phyloP scores from a whole-genome alignment of 2,113 vertebrate species.

The Heterotilapia buettikoferi region DNA sequence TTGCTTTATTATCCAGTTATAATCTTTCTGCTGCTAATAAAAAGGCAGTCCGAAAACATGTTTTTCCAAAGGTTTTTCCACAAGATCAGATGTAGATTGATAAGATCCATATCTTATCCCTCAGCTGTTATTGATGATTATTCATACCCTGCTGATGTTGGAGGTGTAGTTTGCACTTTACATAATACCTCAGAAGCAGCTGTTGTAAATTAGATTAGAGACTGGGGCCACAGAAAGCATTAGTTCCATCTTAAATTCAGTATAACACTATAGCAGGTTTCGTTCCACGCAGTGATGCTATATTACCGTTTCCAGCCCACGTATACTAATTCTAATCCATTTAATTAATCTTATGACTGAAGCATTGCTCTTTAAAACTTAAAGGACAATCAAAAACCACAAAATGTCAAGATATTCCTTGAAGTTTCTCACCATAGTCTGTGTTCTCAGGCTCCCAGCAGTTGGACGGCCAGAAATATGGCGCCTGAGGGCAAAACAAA shows the following conservation, averaged over 20 bases:
- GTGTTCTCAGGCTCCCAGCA: slow-evolving; percentile 72
- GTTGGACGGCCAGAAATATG: slow-evolving; percentile 72
- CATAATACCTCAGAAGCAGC: neutral
- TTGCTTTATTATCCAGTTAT: neutral
- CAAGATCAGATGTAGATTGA: neutral
- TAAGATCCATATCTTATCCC: neutral
- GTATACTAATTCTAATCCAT: neutral
- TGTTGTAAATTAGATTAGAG: neutral
- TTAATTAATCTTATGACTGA: neutral
- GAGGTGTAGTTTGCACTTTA: neutral
- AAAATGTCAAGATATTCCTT: neutral
- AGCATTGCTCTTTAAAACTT: neutral
- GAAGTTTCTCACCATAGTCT: slow-evolving; percentile 57
- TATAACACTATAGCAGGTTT: neutral
- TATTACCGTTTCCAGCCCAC: neutral
- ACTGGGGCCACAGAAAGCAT: neutral
- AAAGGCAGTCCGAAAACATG: neutral
- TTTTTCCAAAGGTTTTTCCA: neutral
- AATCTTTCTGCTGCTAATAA: neutral
- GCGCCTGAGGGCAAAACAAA: slow-evolving; percentile 72
- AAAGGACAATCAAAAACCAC: neutral
- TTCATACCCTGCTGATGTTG: neutral
- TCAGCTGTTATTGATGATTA: neutral
- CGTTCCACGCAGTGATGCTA: neutral
- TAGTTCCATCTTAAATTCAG: neutral